These are phyloP conservation scores for Tringa solitaria DNA, from an alignment of 2,113 vertebrate species.

Conservation along the genomic window DNA sequence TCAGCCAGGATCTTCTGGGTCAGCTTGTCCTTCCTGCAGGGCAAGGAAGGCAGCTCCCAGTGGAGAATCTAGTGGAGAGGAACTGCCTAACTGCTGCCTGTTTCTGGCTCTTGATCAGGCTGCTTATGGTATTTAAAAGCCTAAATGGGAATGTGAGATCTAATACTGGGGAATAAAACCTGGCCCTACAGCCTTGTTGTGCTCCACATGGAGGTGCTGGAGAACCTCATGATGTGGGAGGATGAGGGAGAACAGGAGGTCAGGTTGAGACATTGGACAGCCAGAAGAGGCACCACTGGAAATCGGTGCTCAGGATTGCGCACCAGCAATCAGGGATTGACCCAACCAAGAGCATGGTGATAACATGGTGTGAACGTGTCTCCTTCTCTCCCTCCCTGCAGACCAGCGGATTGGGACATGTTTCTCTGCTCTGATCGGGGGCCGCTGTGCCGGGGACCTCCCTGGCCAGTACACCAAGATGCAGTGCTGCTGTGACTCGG, in stretches of 20 bases:
- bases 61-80: background rate
- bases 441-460: constrained; percentile 88
- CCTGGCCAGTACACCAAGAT: constrained; percentile 88
- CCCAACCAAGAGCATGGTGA: fast-evolving
- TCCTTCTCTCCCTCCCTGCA: constrained; percentile 46
- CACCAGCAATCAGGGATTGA: too few species aligned
- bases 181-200: background rate
- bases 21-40: background rate
- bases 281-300: fast-evolving
- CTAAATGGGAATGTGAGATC: background rate
- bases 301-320: background rate
- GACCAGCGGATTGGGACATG: constrained; percentile 92
- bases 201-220: background rate
- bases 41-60: background rate
- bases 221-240: background rate
- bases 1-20: background rate
- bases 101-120: background rate
- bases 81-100: background rate
- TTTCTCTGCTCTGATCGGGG: constrained; percentile 88
- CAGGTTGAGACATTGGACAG: background rate
- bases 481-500: constrained; percentile 95
- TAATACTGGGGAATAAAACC: background rate
- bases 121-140: background rate
- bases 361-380: fast-evolving
- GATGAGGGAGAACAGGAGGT: background rate